Evolutionary conservation across 1,140 invertebrate genomes (phyloP).

Genomic region (Hylaeus volcanicus): DNA sequence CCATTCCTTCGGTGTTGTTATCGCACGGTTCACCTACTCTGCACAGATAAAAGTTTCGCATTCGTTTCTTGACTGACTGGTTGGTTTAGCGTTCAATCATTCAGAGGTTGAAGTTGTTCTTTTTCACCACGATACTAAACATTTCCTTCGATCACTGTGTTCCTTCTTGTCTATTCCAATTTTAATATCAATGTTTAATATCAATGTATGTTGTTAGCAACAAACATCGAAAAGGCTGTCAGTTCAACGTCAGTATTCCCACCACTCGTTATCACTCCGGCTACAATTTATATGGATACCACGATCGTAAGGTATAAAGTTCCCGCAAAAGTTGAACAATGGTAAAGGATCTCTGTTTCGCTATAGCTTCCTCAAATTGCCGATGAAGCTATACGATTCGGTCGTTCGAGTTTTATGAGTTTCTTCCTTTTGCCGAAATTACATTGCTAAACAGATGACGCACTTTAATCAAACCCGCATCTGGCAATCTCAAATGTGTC

Average conservation of each 20-base stretch:
- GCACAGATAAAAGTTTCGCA: neutral
- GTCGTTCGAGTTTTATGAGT: conserved; percentile 20
- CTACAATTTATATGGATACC: neutral
- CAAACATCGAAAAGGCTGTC: neutral
- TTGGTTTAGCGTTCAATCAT: neutral
- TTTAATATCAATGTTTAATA: no score
- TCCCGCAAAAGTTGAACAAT: neutral
- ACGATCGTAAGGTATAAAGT: neutral
- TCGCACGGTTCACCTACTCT: neutral
- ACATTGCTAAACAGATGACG: conserved; percentile 17
- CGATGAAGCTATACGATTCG: conserved; percentile 22
- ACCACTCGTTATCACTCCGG: neutral
- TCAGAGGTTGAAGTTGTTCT: neutral
- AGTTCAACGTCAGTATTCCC: neutral
- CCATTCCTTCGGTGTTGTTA: neutral
- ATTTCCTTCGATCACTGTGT: no score
- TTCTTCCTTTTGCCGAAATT: conserved; percentile 27
- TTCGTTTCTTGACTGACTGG: neutral
- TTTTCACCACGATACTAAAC: neutral
- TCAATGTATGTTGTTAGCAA: neutral
- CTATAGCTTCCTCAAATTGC: neutral
- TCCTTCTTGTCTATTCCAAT: no score
- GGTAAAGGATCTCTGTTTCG: conserved; percentile 5
- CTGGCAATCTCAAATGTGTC: neutral
- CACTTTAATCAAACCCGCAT: conserved; percentile 22